A percentile compares a stretch with the other conserved stretches of the same genome.
Conservation (phyloP, 2,797 vertebrate genomes). For the Clamator glandarius region DNA sequence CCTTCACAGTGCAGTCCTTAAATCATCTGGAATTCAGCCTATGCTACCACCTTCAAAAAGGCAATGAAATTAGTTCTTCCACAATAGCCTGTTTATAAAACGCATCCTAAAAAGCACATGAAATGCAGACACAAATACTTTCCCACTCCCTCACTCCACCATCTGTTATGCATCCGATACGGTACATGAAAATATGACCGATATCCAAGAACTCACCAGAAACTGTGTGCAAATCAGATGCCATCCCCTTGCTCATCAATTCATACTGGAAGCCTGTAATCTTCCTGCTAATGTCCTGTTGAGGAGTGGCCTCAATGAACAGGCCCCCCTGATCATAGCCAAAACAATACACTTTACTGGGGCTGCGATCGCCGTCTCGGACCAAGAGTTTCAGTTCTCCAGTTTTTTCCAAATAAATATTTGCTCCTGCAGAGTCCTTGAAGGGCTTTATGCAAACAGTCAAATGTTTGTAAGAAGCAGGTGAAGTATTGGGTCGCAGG, state of each 20-base stretch:
- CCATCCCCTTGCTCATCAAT: conserved; percentile 82
- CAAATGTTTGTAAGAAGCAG: conserved; percentile 82
- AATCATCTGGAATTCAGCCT: not conserved
- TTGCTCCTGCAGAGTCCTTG: conserved; percentile 89
- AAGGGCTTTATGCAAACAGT: conserved; percentile 95
- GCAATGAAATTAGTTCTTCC: not conserved
- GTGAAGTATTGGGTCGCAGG: conserved; percentile 90
- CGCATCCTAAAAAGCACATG: conserved; percentile 28
- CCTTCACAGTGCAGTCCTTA: not conserved
- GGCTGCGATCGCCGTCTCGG: conserved; percentile 82
- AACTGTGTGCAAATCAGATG: conserved; percentile 78
- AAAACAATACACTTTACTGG: conserved; percentile 88
- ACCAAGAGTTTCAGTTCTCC: conserved; percentile 92
- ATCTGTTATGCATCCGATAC: not conserved
- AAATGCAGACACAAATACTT: not conserved
- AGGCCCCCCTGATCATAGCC: conserved; percentile 89
- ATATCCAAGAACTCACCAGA: conserved; percentile 82
- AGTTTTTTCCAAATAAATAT: conserved; percentile 95
- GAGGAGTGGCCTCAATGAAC: conserved; percentile 93
- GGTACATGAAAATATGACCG: not conserved
- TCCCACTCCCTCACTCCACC: not conserved
- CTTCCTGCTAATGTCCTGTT: conserved; percentile 92
- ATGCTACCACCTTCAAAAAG: conserved; percentile 1
- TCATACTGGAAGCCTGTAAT: conserved; percentile 96
- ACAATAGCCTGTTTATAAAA: not conserved